Conservation (phyloP, 2,797 vertebrate genomes). For the Myotis pilosus region DNA sequence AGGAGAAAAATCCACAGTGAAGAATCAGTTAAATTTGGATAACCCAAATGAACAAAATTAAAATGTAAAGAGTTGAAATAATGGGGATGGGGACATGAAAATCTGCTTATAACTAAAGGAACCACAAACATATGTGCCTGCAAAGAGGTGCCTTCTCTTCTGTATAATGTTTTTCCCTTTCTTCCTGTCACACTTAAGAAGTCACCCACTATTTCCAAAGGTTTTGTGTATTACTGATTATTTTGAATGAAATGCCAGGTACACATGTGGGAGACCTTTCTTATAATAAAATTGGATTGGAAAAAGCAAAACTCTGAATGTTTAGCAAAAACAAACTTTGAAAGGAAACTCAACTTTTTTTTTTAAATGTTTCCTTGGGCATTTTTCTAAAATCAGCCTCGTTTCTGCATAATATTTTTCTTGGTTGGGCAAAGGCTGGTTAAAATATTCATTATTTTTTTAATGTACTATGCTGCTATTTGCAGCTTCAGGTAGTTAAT, state of each 20-base stretch:
- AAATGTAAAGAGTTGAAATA: not conserved
- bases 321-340: conserved; percentile 81
- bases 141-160: not conserved
- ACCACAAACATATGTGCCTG: not conserved
- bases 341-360: conserved; percentile 73
- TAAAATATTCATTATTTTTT: conserved; percentile 78
- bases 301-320: conserved; percentile 77
- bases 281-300: conserved; percentile 73
- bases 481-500: conserved; percentile 73
- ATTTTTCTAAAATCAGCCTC: conserved; percentile 76
- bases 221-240: conserved; percentile 54
- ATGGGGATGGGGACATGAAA: not conserved
- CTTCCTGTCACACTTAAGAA: conserved; percentile 64
- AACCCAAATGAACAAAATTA: conserved; percentile 37
- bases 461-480: conserved; percentile 70
- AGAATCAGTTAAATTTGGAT: not conserved
- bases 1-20: not conserved
- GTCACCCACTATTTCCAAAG: conserved; percentile 63
- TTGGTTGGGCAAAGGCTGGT: conserved; percentile 70
- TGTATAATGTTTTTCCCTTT: conserved; percentile 4
- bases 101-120: not conserved
- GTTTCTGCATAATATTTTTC: conserved; percentile 74
- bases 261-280: conserved; percentile 70
- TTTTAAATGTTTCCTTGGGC: conserved; percentile 60
- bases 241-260: conserved; percentile 64